Evolutionary conservation across 2,113 vertebrate species (phyloP).

Genomic region (Artemisiospiza belli): DNA sequence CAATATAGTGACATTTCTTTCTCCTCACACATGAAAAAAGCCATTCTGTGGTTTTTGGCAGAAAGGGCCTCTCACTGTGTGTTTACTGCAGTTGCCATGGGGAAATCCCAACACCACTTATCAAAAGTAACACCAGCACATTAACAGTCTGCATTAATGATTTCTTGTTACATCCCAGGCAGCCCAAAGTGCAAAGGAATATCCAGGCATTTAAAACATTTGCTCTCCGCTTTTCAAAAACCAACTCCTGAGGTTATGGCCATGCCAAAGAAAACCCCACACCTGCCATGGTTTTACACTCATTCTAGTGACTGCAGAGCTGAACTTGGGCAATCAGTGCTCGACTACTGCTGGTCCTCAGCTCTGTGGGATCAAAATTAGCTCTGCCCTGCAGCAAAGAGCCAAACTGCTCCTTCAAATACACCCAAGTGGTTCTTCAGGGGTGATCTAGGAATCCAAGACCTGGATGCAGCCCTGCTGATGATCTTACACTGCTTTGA

Average conservation of each 20-base stretch:
- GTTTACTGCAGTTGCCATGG: slow-evolving; percentile 61
- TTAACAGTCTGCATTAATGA: not conserved
- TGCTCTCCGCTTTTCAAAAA: not conserved
- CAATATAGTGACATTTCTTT: slow-evolving; percentile 22
- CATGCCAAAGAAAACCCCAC: not conserved
- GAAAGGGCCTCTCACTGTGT: not conserved
- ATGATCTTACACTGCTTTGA: not conserved
- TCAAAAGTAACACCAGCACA: slow-evolving; percentile 33
- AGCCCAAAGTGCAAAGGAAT: not conserved
- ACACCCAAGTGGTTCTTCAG: not conserved
- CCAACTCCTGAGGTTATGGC: not conserved
- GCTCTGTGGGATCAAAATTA: not conserved
- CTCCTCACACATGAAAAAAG: slow-evolving; percentile 30
- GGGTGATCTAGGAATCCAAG: not conserved
- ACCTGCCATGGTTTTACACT: accelerated
- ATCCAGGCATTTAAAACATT: not conserved
- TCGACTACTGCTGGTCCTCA: not conserved
- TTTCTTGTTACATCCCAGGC: not conserved
- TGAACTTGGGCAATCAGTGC: not conserved
- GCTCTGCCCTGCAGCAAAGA: not conserved
- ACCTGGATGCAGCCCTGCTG: not conserved
- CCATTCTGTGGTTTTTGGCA: slow-evolving; percentile 57
- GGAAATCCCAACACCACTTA: slow-evolving; percentile 54
- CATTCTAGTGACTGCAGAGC: not conserved
- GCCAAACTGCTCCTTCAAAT: not conserved